Percentiles rank a stretch among this genome's conserved stretches.
Conservation (phyloP, 2,797 vertebrate genomes). For the Pangasius sanitwongsei region DNA sequence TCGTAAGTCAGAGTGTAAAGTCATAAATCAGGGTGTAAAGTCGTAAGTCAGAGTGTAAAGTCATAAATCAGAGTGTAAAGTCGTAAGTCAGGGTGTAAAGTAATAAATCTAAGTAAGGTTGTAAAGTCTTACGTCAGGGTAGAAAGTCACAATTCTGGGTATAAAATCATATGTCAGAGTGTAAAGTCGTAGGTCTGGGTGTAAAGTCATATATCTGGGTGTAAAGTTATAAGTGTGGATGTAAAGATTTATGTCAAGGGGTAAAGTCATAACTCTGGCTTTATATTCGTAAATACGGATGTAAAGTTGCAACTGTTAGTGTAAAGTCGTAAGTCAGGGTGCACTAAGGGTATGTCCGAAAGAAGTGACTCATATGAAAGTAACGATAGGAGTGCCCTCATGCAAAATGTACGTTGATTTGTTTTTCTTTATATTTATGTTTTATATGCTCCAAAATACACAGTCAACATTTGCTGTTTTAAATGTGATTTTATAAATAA, state of each 20-base stretch:
- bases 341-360: background rate
- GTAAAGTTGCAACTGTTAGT: background rate
- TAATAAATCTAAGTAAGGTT: no score
- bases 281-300: background rate
- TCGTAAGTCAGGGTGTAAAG: background rate
- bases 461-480: background rate
- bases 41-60: background rate
- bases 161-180: background rate
- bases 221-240: background rate
- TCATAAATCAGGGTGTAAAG: background rate
- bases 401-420: background rate
- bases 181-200: no score
- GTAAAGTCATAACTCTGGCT: background rate
- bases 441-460: background rate
- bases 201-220: background rate
- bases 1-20: background rate
- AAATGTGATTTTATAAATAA: background rate
- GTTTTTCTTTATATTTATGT: background rate
- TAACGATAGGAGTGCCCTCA: background rate
- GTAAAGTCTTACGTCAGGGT: no score
- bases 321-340: background rate
- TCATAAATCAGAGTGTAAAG: background rate
- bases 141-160: no score
- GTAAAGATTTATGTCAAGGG: background rate
- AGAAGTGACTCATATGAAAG: background rate